These are phyloP conservation scores for Drosophila kanekoi DNA, from an alignment of 2,888 invertebrate species.

Conservation along the genomic window DNA sequence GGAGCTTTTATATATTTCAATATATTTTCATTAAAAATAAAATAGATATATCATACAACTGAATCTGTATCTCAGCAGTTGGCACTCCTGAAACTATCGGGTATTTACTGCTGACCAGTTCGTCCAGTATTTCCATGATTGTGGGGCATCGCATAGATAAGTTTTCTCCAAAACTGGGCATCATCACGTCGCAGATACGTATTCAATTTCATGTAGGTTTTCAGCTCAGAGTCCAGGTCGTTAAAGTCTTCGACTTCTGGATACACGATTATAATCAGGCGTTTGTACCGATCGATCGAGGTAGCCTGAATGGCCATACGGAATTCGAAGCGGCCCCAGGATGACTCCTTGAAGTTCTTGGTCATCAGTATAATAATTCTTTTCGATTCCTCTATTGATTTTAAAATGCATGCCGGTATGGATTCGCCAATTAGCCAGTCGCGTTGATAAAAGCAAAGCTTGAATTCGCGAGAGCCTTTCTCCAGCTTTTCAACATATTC, in stretches of 20 bases:
- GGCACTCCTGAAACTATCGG: too few relatives aligned
- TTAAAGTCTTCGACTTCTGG: conserved; percentile 32
- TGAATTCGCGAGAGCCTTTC: conserved; percentile 6
- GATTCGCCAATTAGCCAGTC: conserved; percentile 44
- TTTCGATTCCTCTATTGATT: conserved; percentile 30
- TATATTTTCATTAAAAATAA: too few relatives aligned
- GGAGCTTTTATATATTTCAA: too few relatives aligned
- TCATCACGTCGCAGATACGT: conserved; percentile 36
- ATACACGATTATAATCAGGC: conserved; percentile 42
- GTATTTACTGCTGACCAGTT: too few relatives aligned
- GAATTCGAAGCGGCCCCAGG: conserved; percentile 48
- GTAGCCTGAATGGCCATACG: conserved; percentile 39
- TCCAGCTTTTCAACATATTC: conserved; percentile 43
- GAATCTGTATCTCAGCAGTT: too few relatives aligned
- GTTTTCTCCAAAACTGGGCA: conserved; percentile 41
- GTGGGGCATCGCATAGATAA: conserved; percentile 43
- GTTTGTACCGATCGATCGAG: conserved; percentile 32
- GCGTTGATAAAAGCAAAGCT: conserved; percentile 37
- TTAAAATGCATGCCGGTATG: conserved; percentile 37
- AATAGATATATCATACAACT: too few relatives aligned
- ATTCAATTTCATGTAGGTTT: conserved; percentile 34
- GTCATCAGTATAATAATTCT: conserved; percentile 44
- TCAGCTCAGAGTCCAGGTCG: conserved; percentile 35
- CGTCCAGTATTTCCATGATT: neutral
- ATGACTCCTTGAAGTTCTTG: conserved; percentile 28